These are phyloP conservation scores for Microctenopoma lineatum DNA, from an alignment of 2,797 vertebrate species.

Conservation along the genomic window DNA sequence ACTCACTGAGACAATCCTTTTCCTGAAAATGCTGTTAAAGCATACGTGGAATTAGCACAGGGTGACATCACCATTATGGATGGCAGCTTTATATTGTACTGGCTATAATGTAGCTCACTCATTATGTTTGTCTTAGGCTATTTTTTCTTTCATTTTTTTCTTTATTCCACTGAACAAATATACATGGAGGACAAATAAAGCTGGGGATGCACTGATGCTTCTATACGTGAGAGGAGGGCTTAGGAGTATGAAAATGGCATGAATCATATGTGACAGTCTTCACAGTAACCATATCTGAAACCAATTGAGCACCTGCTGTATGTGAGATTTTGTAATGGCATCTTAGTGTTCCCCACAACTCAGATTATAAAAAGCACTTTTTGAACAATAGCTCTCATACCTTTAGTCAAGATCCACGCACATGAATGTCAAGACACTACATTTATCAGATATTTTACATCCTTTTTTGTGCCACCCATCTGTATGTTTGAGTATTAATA, in stretches of 20 bases:
- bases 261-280: background rate
- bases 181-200: background rate
- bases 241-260: background rate
- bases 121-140: background rate
- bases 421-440: too few relatives aligned
- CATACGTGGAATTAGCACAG: slow-evolving; percentile 69
- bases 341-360: background rate
- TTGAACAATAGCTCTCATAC: background rate
- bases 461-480: background rate
- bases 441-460: background rate
- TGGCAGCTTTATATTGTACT: slow-evolving; percentile 41
- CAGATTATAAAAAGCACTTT: background rate
- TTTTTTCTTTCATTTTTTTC: background rate
- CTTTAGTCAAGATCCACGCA: background rate
- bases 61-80: slow-evolving; percentile 64
- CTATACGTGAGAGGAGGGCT: background rate
- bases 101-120: slow-evolving; percentile 14
- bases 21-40: slow-evolving; percentile 58
- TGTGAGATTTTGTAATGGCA: slow-evolving; percentile 1
- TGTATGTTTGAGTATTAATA: background rate
- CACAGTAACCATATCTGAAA: slow-evolving; percentile 2
- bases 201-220: background rate
- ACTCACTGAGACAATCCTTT: slow-evolving; percentile 49
- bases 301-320: background rate
- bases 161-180: slow-evolving; percentile 7